phyloP scores from a whole-genome alignment of 2,797 vertebrate species.

The Channallabes apus region DNA sequence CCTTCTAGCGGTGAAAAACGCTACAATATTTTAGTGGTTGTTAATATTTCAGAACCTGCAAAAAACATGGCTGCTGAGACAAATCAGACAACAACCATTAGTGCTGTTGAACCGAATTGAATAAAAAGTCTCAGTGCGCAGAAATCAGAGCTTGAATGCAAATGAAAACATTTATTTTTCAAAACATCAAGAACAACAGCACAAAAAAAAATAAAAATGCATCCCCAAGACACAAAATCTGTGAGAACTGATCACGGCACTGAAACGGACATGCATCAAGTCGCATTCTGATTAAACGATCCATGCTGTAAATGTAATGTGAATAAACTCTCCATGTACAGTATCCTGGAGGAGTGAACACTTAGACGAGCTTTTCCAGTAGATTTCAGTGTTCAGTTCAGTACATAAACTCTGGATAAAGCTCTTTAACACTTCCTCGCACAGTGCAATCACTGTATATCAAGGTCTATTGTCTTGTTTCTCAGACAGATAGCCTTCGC shows the following conservation, averaged over 20 bases:
- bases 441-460: background rate
- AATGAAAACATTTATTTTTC: background rate
- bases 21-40: no score
- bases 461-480: conserved; percentile 9
- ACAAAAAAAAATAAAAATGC: background rate
- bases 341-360: background rate
- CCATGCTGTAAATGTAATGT: background rate
- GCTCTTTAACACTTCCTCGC: background rate
- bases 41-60: no score
- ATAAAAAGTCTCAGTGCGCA: no score
- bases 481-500: background rate
- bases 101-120: no score
- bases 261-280: background rate
- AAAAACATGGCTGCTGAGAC: no score
- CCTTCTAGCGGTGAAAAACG: no score
- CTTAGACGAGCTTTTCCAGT: background rate
- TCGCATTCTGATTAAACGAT: background rate
- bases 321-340: background rate
- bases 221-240: background rate
- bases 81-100: no score
- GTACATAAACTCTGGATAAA: background rate
- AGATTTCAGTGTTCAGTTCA: background rate
- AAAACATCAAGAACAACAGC: background rate
- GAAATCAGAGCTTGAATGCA: no score
- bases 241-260: background rate